Evolutionary conservation across 2,888 invertebrate species (phyloP).

Genomic region (Camponotus fellah): DNA sequence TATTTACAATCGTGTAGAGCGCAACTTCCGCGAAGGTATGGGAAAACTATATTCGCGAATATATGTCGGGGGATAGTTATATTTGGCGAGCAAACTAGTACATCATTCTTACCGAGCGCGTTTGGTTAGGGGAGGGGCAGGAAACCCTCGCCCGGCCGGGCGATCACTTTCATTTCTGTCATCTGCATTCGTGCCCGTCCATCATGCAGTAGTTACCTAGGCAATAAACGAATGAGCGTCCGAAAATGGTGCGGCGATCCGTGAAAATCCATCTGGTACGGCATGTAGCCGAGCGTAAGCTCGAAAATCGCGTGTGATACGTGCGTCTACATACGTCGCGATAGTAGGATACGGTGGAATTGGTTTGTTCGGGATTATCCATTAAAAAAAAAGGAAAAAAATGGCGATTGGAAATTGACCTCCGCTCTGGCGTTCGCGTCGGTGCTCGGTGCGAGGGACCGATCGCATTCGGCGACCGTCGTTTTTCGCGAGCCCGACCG

Average conservation of each 20-base stretch:
- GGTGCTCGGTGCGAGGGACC: conserved; percentile 27
- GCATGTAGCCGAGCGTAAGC: conserved; percentile 34
- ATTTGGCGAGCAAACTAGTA: conserved; percentile 11
- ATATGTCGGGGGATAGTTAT: background rate
- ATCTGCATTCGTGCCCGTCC: conserved; percentile 56
- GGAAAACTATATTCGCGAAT: background rate
- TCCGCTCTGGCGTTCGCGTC: conserved; percentile 41
- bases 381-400: conserved; percentile 66
- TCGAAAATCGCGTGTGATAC: conserved; percentile 64
- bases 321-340: conserved; percentile 64
- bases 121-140: background rate
- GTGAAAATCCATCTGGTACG: conserved; percentile 56
- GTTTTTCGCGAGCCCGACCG: conserved; percentile 30
- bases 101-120: background rate
- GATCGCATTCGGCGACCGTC: conserved; percentile 49
- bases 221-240: conserved; percentile 59
- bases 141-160: background rate
- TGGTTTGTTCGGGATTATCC: conserved; percentile 68
- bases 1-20: background rate
- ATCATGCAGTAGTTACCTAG: conserved; percentile 54
- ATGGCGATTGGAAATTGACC: conserved; percentile 69
- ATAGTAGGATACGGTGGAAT: conserved; percentile 59
- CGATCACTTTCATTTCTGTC: conserved; percentile 59
- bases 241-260: conserved; percentile 55
- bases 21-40: background rate